Evolutionary conservation across 2,797 vertebrate species (phyloP), one percentile per base, ranked within the genome.

Genomic region (Brachyalestes nurse): DNA sequence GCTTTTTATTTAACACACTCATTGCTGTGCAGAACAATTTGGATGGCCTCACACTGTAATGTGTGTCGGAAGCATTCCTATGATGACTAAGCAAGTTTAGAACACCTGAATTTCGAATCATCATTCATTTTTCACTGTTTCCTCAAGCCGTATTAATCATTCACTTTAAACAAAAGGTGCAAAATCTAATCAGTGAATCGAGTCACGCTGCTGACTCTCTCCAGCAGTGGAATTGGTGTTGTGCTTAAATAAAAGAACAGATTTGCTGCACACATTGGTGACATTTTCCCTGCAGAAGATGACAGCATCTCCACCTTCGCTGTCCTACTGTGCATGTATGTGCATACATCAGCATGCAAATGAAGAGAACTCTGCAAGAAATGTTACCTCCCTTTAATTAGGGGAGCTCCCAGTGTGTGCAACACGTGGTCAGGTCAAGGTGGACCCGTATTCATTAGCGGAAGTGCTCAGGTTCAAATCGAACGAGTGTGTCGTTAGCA

Each of bases 331-430:
- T 25, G 66, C 34, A 47, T 61, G 42, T n/a, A 53, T 51, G 69
- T 49, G 64, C 45, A 55, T 76, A 62, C 23, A 17, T 75, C 64
- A 71, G 72, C 65, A 79, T 83, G 72, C 47, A 45, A 71, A 83
- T 83, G 53, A 82, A 38, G 16, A 0, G 21, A 19, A 28, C 23
- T 71, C 58, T 14, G 38, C 69, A 57, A 58, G 40, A 61, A 45
- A 19, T 9, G 25, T 40, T 23, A 8, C 58, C 58, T 28, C 7
- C n/a, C 72, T 71, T 79, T 83, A 64, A 79, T 83, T 51, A 65
- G 55, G 19, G 0, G 16, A 1, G 23, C 38, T 47, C 64, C 75
- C 45, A 49, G n/a, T 47, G 65, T 21, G 69, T 65, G 72, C 65
- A 51, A 53, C 72, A 10, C 6, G 40, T 25, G 57, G 38, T 28